Conservation (phyloP, 2,113 vertebrate species). For the Paralichthys olivaceus region DNA sequence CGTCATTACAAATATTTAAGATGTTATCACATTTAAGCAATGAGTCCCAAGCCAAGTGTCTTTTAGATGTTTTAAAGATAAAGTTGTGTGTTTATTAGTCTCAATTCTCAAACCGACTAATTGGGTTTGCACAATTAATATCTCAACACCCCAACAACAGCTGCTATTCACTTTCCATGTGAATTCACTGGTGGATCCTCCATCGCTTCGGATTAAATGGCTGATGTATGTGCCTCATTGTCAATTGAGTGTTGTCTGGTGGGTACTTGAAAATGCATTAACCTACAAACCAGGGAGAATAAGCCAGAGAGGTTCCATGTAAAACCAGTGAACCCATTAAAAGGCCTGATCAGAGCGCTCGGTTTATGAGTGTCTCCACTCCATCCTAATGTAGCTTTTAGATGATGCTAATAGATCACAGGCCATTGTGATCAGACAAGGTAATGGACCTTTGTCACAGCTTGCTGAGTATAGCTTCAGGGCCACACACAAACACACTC, state of each 20-base stretch:
- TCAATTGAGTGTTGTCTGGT: constrained; percentile 73
- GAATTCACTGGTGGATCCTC: constrained; percentile 61
- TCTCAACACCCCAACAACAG: constrained; percentile 11
- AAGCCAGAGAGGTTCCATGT: constrained; percentile 78
- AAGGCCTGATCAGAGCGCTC: constrained; percentile 81
- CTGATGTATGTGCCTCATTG: constrained; percentile 67
- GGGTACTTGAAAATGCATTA: constrained; percentile 82
- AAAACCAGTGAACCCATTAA: constrained; percentile 88
- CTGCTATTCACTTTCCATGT: constrained; percentile 34
- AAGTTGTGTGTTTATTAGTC: not conserved
- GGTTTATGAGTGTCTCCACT: constrained; percentile 86
- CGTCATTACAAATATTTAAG: no score
- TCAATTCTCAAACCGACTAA: constrained; percentile 1
- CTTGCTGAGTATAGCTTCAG: constrained; percentile 93
- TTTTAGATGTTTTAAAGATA: not conserved
- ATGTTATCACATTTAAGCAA: not conserved
- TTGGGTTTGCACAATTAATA: constrained; percentile 46
- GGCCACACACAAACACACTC: not conserved
- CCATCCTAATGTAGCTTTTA: constrained; percentile 97
- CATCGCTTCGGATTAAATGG: constrained; percentile 30
- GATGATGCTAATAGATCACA: constrained; percentile 98
- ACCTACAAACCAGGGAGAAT: constrained; percentile 71
- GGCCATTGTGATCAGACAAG: constrained; percentile 94
- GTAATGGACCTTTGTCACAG: constrained; percentile 98
- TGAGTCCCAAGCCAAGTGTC: not conserved